A percentile compares a stretch with the other conserved stretches of the same genome.
phyloP scores from a whole-genome alignment of 2,888 invertebrate genomes.

The Calliphora vomitoria region DNA sequence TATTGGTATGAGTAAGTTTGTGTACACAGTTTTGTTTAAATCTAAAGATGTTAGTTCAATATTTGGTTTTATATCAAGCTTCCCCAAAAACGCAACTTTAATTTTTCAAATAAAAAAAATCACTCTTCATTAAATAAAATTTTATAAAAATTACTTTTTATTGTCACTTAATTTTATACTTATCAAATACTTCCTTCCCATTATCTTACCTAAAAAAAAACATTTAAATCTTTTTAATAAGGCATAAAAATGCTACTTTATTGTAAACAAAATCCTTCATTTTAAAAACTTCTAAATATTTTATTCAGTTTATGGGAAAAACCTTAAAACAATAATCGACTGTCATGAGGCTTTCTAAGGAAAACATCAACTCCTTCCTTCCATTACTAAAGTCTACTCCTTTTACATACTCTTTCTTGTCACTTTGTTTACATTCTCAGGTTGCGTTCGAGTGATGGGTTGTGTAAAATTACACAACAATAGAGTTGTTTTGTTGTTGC shows the following conservation, averaged over 20 bases:
- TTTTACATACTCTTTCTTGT: constrained; percentile 39
- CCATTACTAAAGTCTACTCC: constrained; percentile 28
- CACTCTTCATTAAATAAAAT: too few species aligned
- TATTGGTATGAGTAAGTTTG: too few species aligned
- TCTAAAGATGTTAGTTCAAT: too few species aligned
- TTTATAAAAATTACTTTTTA: too few species aligned
- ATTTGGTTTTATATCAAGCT: too few species aligned
- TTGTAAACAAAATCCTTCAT: not conserved
- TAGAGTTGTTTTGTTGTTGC: constrained; percentile 37
- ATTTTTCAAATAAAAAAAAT: too few species aligned
- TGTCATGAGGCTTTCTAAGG: constrained; percentile 11
- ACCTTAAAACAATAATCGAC: not conserved
- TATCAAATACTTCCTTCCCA: too few species aligned
- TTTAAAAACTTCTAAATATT: not conserved
- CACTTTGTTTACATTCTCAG: constrained; percentile 45
- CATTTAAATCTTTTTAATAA: not conserved
- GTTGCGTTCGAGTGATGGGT: constrained; percentile 16
- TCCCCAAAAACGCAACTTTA: too few species aligned
- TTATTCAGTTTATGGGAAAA: not conserved
- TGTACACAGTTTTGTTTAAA: too few species aligned
- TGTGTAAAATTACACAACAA: constrained; percentile 69
- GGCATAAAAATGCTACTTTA: not conserved
- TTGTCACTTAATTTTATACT: too few species aligned
- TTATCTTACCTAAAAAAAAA: not conserved
- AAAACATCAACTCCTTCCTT: constrained; percentile 29